Evolutionary conservation across 2,888 invertebrate genomes (phyloP).

Genomic region (Leptinotarsa haldemani): DNA sequence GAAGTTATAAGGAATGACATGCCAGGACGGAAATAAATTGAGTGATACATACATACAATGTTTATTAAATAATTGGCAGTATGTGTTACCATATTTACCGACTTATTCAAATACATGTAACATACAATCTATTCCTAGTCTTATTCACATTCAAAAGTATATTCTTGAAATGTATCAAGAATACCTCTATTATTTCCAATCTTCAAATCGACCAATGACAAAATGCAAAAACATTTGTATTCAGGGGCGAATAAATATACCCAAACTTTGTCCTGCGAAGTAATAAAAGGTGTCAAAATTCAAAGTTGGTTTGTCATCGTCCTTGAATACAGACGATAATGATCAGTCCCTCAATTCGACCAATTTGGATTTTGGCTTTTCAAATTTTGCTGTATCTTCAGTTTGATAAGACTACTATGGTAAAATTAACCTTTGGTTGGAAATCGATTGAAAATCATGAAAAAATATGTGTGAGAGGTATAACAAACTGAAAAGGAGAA

Average conservation of each 20-base stretch:
- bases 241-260: neutral
- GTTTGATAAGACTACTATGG: slow-evolving; percentile 42
- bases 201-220: slow-evolving; percentile 42
- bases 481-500: slow-evolving; percentile 46
- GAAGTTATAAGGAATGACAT: too few species aligned
- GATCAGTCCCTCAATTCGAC: slow-evolving; percentile 25
- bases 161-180: slow-evolving; percentile 51
- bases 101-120: slow-evolving; percentile 56
- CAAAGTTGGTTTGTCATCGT: slow-evolving; percentile 29
- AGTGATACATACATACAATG: slow-evolving; percentile 48
- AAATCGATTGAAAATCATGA: slow-evolving; percentile 39
- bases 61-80: slow-evolving; percentile 65
- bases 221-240: slow-evolving; percentile 29
- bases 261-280: slow-evolving; percentile 15
- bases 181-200: slow-evolving; percentile 45
- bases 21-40: neutral
- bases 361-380: neutral
- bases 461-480: slow-evolving; percentile 33
- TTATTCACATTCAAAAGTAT: slow-evolving; percentile 59
- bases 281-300: slow-evolving; percentile 24
- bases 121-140: slow-evolving; percentile 60
- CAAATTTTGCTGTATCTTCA: slow-evolving; percentile 35
- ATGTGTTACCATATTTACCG: slow-evolving; percentile 60
- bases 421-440: slow-evolving; percentile 47
- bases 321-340: slow-evolving; percentile 33